A percentile compares a stretch with the other conserved stretches of the same genome.
phyloP scores from a whole-genome alignment of 1,140 invertebrate genomes.

The Holotrichia oblita region DNA sequence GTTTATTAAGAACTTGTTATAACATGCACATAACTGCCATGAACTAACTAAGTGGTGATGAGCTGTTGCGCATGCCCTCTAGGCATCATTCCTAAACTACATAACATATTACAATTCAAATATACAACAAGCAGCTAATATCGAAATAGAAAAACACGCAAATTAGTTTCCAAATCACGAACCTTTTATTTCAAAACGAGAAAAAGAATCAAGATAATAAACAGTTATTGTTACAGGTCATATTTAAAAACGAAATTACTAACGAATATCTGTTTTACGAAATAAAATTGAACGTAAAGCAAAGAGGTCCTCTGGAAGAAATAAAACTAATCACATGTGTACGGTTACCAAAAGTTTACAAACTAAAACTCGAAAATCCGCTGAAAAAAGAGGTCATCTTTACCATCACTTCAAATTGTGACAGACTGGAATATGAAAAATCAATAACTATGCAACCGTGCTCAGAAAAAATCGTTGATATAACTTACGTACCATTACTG shows the following conservation, averaged over 20 bases:
- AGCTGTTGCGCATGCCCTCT: no score
- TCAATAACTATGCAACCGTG: conserved; percentile 46
- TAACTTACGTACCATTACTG: conserved; percentile 46
- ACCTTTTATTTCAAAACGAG: no score
- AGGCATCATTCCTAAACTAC: no score
- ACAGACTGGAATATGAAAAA: conserved; percentile 43
- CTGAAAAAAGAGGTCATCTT: conserved; percentile 48
- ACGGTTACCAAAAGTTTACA: conserved; percentile 43
- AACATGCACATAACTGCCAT: no score
- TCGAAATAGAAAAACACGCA: no score
- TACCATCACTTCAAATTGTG: conserved; percentile 39
- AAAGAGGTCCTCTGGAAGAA: conserved; percentile 44
- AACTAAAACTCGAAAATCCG: conserved; percentile 51
- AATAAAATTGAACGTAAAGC: conserved; percentile 46
- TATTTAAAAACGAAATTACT: conserved; percentile 49
- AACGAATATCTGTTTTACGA: conserved; percentile 51
- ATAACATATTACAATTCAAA: no score
- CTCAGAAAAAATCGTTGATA: conserved; percentile 47
- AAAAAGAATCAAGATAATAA: no score
- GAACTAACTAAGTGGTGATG: no score
- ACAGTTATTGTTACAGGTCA: conserved; percentile 42
- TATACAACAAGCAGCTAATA: no score
- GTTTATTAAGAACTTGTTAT: no score
- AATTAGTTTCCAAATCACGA: no score
- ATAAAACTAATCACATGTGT: conserved; percentile 47